Conservation (phyloP, 2,888 invertebrate genomes). For the Orchesella flavescens region DNA sequence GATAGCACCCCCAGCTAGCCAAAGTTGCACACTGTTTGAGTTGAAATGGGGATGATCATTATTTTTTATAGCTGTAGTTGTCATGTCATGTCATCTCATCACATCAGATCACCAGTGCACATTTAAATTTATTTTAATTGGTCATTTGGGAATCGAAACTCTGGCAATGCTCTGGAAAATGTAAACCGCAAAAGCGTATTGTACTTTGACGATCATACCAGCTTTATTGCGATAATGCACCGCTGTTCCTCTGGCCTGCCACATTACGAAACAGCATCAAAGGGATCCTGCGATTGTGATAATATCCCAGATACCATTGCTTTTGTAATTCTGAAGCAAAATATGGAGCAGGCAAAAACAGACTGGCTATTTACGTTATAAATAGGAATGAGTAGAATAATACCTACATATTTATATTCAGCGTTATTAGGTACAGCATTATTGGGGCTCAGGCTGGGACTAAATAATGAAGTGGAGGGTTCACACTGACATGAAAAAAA, state of each 20-base stretch:
- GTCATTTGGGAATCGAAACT: conserved; percentile 1
- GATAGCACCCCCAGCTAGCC: background rate
- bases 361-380: too few relatives aligned
- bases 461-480: background rate
- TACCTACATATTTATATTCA: too few relatives aligned
- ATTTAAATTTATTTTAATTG: conserved; percentile 42
- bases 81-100: too few relatives aligned
- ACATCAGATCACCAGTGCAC: conserved; percentile 2
- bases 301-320: background rate
- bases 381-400: too few relatives aligned
- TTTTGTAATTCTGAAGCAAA: background rate
- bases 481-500: background rate
- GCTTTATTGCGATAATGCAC: background rate
- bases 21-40: background rate
- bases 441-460: too few relatives aligned
- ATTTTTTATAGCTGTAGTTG: conserved; percentile 9
- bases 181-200: background rate
- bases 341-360: too few relatives aligned
- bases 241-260: background rate
- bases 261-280: background rate
- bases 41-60: background rate
- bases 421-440: too few relatives aligned
- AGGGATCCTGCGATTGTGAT: too few relatives aligned
- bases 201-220: background rate
- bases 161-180: background rate